These are phyloP conservation scores for Peromyscus polionotus DNA, from an alignment of 2,113 vertebrate genomes.

Conservation along the genomic window DNA sequence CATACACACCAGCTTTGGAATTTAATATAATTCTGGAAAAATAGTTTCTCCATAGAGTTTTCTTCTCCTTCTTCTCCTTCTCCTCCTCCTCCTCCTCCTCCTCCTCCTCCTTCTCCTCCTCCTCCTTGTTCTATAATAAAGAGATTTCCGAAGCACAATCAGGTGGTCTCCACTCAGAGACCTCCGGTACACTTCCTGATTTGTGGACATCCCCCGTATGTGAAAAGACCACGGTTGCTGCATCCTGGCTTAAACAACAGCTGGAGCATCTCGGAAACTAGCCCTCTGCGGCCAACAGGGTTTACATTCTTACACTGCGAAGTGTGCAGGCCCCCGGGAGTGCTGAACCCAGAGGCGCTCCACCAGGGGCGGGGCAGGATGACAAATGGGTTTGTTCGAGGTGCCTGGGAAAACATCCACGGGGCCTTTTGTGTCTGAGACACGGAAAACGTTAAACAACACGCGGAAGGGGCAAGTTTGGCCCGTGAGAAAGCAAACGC, in stretches of 20 bases:
- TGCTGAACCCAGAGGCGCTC: background rate
- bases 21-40: slow-evolving; percentile 63
- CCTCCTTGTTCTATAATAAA: slow-evolving; percentile 2
- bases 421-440: background rate
- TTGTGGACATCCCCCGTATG: background rate
- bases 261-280: background rate
- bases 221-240: background rate
- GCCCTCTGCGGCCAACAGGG: background rate
- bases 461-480: background rate
- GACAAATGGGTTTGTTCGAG: background rate
- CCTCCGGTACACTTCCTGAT: slow-evolving; percentile 3
- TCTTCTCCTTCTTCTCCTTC: accelerated
- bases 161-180: slow-evolving; percentile 15
- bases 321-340: background rate
- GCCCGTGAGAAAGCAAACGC: background rate
- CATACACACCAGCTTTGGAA: slow-evolving; percentile 43
- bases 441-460: background rate
- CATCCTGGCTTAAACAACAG: background rate
- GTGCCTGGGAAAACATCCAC: background rate
- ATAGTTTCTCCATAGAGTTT: slow-evolving; percentile 28
- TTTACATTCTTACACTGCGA: background rate
- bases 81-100: background rate
- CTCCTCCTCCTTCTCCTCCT: accelerated
- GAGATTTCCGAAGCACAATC: slow-evolving; percentile 54
- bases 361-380: background rate